Evolutionary conservation across 2,888 invertebrate species (phyloP).

Genomic region (Apotomis capreana): DNA sequence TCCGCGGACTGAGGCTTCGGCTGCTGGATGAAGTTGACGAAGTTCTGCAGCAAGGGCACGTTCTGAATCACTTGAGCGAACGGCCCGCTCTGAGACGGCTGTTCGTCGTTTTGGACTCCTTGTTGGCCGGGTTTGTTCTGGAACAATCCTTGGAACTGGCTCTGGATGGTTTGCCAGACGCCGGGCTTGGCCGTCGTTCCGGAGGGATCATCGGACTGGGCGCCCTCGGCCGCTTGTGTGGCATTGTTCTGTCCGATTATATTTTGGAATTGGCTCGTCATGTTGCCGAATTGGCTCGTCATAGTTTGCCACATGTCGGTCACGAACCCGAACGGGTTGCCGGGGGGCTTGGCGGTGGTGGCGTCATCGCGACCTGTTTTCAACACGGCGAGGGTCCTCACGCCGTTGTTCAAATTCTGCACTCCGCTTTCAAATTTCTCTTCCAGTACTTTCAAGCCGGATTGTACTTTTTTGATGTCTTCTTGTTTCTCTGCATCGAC

Average conservation of each 20-base stretch:
- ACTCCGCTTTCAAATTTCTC: constrained; percentile 64
- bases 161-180: constrained; percentile 50
- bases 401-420: constrained; percentile 61
- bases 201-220: constrained; percentile 48
- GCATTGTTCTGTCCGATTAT: constrained; percentile 41
- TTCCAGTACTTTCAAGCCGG: constrained; percentile 57
- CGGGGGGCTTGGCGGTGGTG: constrained; percentile 33
- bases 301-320: constrained; percentile 49
- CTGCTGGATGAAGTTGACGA: constrained; percentile 44
- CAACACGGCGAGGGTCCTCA: constrained; percentile 57
- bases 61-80: constrained; percentile 59
- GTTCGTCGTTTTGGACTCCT: constrained; percentile 40
- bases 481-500: constrained; percentile 48
- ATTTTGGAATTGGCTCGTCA: constrained; percentile 45
- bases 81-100: constrained; percentile 51
- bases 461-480: constrained; percentile 53
- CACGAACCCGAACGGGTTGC: constrained; percentile 36
- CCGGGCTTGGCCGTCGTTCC: constrained; percentile 41
- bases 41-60: constrained; percentile 41
- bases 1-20: constrained; percentile 40
- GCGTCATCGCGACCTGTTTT: constrained; percentile 52
- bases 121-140: constrained; percentile 43
- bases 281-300: constrained; percentile 46
- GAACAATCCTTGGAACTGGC: constrained; percentile 49
- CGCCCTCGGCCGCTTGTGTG: constrained; percentile 36